These are phyloP conservation scores for Chloroceryle amazona DNA, from an alignment of 2,797 vertebrate genomes.

Conservation along the genomic window DNA sequence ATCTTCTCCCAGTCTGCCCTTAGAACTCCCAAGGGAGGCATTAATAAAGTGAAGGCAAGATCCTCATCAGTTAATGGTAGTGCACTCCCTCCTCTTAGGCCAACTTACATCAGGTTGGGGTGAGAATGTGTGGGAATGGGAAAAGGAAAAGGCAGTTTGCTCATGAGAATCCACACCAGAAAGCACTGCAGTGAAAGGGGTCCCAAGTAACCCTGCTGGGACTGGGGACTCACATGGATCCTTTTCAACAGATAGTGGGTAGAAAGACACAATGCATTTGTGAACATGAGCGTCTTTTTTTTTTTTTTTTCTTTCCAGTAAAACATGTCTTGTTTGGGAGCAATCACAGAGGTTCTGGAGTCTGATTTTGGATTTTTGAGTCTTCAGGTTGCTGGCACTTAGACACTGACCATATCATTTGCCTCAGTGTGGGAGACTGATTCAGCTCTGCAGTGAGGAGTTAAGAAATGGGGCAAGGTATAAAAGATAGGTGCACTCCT, in stretches of 20 bases:
- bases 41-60: background rate
- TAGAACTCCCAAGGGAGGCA: background rate
- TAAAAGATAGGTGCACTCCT: background rate
- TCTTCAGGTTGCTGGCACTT: background rate
- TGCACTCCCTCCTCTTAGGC: background rate
- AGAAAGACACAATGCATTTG: background rate
- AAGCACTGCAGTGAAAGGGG: background rate
- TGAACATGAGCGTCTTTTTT: background rate
- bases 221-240: background rate
- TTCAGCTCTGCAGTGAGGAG: background rate
- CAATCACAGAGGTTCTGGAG: fast-evolving
- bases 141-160: background rate
- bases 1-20: background rate
- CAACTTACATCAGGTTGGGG: background rate
- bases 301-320: background rate
- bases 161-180: background rate
- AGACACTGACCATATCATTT: background rate
- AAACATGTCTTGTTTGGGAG: background rate
- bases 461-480: background rate
- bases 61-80: background rate
- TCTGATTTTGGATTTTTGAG: background rate
- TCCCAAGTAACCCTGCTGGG: background rate
- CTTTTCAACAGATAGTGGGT: background rate
- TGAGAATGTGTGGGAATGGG: background rate
- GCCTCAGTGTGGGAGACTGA: background rate